Evolutionary conservation across 2,113 vertebrate species (phyloP).

Genomic region (Tetrax tetrax): DNA sequence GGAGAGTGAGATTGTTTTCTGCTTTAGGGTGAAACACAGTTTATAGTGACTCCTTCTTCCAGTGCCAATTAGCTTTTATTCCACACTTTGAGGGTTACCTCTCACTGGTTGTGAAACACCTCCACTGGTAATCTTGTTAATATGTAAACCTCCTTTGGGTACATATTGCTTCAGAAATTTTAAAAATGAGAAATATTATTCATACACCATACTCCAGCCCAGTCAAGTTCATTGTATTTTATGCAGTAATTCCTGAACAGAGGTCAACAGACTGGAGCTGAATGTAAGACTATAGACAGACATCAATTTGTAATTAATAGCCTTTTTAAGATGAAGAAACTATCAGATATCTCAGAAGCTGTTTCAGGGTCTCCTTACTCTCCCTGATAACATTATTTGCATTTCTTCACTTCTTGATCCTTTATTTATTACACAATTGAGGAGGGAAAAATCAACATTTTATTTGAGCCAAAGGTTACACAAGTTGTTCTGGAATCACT

Average conservation of each 20-base stretch:
- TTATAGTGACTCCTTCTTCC: background rate
- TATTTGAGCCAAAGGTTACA: background rate
- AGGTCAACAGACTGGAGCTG: background rate
- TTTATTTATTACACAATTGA: background rate
- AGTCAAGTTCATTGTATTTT: background rate
- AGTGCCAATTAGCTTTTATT: background rate
- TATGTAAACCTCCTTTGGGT: background rate
- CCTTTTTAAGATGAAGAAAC: background rate
- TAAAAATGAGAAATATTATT: background rate
- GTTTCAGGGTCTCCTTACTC: background rate
- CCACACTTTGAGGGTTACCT: background rate
- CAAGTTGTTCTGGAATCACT: background rate
- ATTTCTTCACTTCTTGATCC: background rate
- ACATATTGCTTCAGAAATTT: background rate
- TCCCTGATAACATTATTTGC: slow-evolving; percentile 11
- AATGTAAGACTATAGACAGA: background rate
- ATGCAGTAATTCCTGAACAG: background rate
- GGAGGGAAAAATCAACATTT: background rate
- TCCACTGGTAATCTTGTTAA: background rate
- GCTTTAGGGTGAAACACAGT: background rate
- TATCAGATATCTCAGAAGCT: background rate
- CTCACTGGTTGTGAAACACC: background rate
- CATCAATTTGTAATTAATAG: background rate
- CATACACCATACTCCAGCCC: background rate
- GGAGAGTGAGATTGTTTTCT: background rate